These are phyloP conservation scores for Erythrocercus mccallii DNA, from an alignment of 2,113 vertebrate genomes.

Conservation along the genomic window DNA sequence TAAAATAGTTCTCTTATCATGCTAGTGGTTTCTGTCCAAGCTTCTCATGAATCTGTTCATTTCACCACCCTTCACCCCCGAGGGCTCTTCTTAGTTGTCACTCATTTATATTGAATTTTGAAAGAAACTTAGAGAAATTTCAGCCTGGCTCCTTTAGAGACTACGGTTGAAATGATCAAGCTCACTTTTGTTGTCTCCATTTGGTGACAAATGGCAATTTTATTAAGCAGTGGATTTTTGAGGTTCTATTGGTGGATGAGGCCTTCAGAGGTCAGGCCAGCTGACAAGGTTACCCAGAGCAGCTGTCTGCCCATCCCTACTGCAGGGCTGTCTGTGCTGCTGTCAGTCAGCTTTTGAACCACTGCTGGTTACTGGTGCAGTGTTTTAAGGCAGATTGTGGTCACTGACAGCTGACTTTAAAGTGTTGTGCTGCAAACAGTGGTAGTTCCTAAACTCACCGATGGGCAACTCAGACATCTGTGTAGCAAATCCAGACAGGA, in stretches of 20 bases:
- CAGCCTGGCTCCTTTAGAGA: background rate
- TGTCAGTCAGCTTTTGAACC: background rate
- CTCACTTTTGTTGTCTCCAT: background rate
- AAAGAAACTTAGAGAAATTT: background rate
- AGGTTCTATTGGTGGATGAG: background rate
- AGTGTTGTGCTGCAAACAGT: background rate
- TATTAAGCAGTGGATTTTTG: background rate
- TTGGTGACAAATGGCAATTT: background rate
- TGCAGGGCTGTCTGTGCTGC: background rate
- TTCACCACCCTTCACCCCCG: rapidly evolving
- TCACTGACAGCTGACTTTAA: background rate
- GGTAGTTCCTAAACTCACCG: background rate
- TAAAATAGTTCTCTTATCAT: background rate
- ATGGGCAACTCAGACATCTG: background rate
- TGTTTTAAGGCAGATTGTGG: background rate
- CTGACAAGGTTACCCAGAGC: background rate
- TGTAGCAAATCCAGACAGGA: background rate
- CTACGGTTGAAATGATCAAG: background rate
- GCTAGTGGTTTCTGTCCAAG: background rate
- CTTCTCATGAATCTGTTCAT: background rate
- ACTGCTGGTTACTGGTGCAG: background rate
- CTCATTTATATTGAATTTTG: background rate
- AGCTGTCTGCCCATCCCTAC: background rate
- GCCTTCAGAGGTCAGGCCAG: background rate
- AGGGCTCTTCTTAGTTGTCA: background rate